Evolutionary conservation across 1,140 invertebrate genomes (phyloP), one percentile per base, ranked within the genome.

Genomic region (Brachionus rotundiformis): DNA sequence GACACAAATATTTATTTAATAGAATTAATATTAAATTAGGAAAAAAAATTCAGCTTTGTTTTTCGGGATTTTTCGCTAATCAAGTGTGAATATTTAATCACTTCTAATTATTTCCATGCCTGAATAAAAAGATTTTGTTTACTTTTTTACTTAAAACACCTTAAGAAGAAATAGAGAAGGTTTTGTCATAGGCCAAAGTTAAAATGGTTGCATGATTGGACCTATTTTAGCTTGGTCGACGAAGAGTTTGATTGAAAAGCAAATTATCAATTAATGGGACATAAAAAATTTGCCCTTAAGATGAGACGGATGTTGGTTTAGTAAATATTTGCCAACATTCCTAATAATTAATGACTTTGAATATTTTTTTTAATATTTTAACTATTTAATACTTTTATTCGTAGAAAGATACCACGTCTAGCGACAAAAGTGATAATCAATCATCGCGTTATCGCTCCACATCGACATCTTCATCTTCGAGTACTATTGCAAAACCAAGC

Each of bases 361-460:
- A 68, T 68, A 68, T 68, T 68, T 23, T 31, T 33, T 68, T 31
- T 68, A 33, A 19, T 68, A 29, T 68, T 68, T 33, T 33, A 68
- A 31, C 31, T 33, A 33, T 33, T 68, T 31, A 33, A 33, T 31
- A 27, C 36, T 11, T 68, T 68, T 68, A 19, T 68, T 3, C 19
- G 63, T 68, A 73, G 68, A 73, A 41, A 73, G 44, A 73, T 73
- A 73, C 33, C 68, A 44, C n/a, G 68, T 68, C 63, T 68, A 68
- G 63, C 27, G 59, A 63, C 11, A 25, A 63, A 63, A 63, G 59
- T 68, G 36, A 73, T 19, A 73, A 73, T 73, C 68, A 73, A 73
- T 41, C 68, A 73, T 41, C 39, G 36, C 8, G 19, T 23, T 73
- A 73, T 73, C 68, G 68, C 16, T 73, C 33, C 11, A 4, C 33